These are phyloP conservation scores for Rhagonycha fulva DNA, from an alignment of 2,888 invertebrate species.

Conservation along the genomic window DNA sequence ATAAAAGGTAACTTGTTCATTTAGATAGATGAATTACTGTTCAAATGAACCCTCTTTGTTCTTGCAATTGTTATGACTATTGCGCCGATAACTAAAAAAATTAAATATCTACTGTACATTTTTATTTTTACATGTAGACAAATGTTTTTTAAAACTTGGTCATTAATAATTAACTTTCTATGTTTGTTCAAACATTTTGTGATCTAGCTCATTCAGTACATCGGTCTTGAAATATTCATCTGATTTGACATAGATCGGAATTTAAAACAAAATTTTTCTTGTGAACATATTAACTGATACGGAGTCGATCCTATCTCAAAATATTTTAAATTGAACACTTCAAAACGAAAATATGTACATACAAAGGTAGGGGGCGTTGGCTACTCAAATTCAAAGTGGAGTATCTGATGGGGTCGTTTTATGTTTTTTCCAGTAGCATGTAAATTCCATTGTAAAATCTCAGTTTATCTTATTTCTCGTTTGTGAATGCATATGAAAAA, in stretches of 20 bases:
- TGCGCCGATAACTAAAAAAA: too few relatives aligned
- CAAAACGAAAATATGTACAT: neutral
- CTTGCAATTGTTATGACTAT: neutral
- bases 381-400: neutral
- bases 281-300: neutral
- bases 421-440: neutral
- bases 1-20: slow-evolving; percentile 71
- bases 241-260: neutral
- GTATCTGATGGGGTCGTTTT: neutral
- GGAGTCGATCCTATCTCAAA: neutral
- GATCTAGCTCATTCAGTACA: neutral
- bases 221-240: neutral
- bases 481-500: too few relatives aligned
- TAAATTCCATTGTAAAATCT: neutral
- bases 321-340: neutral
- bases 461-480: neutral
- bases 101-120: too few relatives aligned
- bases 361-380: neutral
- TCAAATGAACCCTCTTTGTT: slow-evolving; percentile 4
- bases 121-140: too few relatives aligned
- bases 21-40: neutral
- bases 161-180: too few relatives aligned
- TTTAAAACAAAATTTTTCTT: neutral
- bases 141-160: too few relatives aligned
- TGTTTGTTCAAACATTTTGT: too few relatives aligned